Evolutionary conservation across 2,888 invertebrate genomes (phyloP), one percentile per base, ranked within the genome.

Genomic region (Adelognathus sp.): DNA sequence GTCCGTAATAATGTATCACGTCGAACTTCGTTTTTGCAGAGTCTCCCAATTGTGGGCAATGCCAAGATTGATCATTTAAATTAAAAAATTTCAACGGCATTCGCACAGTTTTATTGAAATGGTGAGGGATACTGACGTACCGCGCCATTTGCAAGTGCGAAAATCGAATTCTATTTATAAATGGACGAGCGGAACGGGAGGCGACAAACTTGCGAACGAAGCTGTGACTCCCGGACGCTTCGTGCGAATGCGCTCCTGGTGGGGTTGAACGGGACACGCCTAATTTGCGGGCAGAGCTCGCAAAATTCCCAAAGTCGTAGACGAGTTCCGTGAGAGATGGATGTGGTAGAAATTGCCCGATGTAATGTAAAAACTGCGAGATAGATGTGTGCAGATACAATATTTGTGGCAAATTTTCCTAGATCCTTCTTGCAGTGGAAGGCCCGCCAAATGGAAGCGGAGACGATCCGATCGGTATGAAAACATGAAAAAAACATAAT

Each of bases 101-200:
- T 50, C 50, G 21, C 21, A 50, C 24, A 21, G 21, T n/a, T 24
- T 3, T 11, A n/a, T 50, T 2, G 21, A 21, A 50, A 24, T 7
- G 24, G 11, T 50, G 6, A 16, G 52, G 54, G 46, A 56, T 27
- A 69, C 54, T 31, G 63, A 69, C 14, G n/a, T 27, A 21, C 5
- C 39, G 31, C 75, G 71, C 66, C 75, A 67, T 79, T 79, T 75
- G 71, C 60, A 33, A 71, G 60, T 33, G 24, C 63, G 61, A 71
- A 79, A 79, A 79, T 75, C 66, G 60, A 79, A 79, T 72, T 75
- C 71, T 79, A 79, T 79, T 71, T 79, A 66, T 71, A 66, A 21
- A 67, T 71, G 1, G 14, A 50, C 71, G 61, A 67, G 16, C 31
- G 16, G 11, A 31, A 36, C 46, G 36, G 9, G 71, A 36, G 74